Base-by-base conservation (phyloP, 2,113 vertebrate species). In the Cyrtonyx montezumae region DNA sequence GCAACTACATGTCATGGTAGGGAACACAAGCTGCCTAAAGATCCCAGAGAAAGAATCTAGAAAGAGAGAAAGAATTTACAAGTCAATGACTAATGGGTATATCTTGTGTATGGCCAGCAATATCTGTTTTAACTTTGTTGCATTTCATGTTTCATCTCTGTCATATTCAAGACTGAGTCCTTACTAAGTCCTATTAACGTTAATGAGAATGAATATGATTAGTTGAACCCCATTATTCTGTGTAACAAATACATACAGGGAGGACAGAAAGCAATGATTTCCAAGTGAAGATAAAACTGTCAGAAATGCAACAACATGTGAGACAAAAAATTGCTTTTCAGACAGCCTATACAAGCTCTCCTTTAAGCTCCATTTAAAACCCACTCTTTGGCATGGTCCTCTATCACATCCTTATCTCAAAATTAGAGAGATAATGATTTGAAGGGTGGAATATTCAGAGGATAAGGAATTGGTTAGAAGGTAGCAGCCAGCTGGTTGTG, bases 1-100 rank as follows among this genome's bases (percentile, higher is more conserved):
- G 62, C 56, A 85, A 88, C 71, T 74, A 66, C 58, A 83, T 62
- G 85, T 84, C 82, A 81, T 40, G 42, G 67, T 78, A 66, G 63
- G 85, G 84, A 95, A 88, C 32, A 90, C 22, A 79, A 78, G 43
- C 37, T 82, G 76, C 78, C 43, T 91, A 49, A 87, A 71, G 55
- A 79, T 77, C 67, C 34, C 55, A 88, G 74, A 67, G 88, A 89
- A 91, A 65, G 9, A 92, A 92, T 32, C 11, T 43, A 79, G 62
- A 75, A 69, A 6, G 40, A 75, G 62, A 91, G 81, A 53, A 93
- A 84, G 69, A 79, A 81, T 55, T 90, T 75, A 20, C 46, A 85
- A 68, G 42, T 25, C 22, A 73, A 30, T 48, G 14, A 58, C 36
- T 88, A 32, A 84, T 0, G 2, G 45, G 11, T 68, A 7, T 53